Base-by-base conservation (phyloP, 2,113 vertebrate species). In the Numenius arquata region DNA sequence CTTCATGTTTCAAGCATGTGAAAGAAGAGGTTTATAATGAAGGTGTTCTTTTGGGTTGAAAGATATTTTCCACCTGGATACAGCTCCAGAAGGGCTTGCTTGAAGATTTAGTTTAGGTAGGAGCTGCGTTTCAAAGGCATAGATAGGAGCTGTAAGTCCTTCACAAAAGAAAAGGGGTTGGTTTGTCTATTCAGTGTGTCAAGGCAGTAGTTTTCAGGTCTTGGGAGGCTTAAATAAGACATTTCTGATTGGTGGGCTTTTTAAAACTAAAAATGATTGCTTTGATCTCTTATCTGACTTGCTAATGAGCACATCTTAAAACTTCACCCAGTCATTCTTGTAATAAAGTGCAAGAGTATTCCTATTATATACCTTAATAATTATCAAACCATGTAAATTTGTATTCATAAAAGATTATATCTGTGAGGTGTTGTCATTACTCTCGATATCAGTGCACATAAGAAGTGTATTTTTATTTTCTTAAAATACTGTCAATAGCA, bases 401-500 rank as follows among this genome's bases (percentile, higher is more conserved):
- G 5, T 73, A 30, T 71, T 68, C 2, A 5, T 66, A 29, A n/a
- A 66, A 40, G 25, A 32, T 65, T 20, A 0, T 74, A 6, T 75
- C 32, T 71, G 3, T 80, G 25, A 75, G 43, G 7, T 47, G 8
- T 73, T 38, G 55, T 80, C 12, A 4, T 40, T 72, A 29, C 36
- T 91, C 12, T 67, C 45, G 3, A 0, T 62, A 11, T 48, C 21
- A 7, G 16, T 53, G 14, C 82, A 15, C 4, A 0, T 70, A 53
- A 38, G 30, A 29, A 70, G 14, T 12, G 7, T 55, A 14, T 5
- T 81, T 93, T 76, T 16, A 4, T 52, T 79, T 85, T 79, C 65
- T 80, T 88, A 55, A 95, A 89, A 32, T 63, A 32, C 9, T 56
- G 2, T 38, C 22, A 45, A 0, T 68, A 15, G 21, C 11, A 6